Conservation (phyloP, 2,797 vertebrate species). For the Pteropus rufus region DNA sequence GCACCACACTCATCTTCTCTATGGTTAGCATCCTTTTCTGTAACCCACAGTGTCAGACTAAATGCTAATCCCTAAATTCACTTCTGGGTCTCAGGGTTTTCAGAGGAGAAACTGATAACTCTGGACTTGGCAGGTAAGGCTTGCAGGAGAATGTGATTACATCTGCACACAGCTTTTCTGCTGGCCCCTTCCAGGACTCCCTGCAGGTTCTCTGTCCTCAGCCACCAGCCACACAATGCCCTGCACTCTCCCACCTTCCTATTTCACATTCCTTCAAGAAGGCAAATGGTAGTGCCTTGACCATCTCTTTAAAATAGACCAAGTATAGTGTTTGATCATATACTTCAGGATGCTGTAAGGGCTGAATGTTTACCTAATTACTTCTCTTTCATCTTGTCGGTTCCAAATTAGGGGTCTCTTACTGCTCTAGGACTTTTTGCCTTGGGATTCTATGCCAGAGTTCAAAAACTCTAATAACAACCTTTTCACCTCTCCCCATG, state of each 20-base stretch:
- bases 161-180: neutral
- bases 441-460: neutral
- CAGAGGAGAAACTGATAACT: neutral
- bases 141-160: neutral
- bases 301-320: neutral
- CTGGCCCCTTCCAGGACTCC: neutral
- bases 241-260: neutral
- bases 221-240: too few species aligned
- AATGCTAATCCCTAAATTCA: neutral
- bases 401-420: neutral
- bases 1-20: neutral
- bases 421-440: neutral
- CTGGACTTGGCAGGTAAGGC: neutral
- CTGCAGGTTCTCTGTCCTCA: neutral
- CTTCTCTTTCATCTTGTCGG: slow-evolving; percentile 27
- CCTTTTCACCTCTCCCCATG: neutral
- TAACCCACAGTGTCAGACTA: neutral
- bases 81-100: neutral
- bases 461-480: neutral
- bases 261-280: neutral
- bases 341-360: neutral
- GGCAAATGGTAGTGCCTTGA: neutral
- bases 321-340: neutral
- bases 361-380: neutral
- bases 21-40: neutral